These are phyloP conservation scores for Drosophila ironensis DNA, from an alignment of 1,140 invertebrate genomes.

Conservation along the genomic window DNA sequence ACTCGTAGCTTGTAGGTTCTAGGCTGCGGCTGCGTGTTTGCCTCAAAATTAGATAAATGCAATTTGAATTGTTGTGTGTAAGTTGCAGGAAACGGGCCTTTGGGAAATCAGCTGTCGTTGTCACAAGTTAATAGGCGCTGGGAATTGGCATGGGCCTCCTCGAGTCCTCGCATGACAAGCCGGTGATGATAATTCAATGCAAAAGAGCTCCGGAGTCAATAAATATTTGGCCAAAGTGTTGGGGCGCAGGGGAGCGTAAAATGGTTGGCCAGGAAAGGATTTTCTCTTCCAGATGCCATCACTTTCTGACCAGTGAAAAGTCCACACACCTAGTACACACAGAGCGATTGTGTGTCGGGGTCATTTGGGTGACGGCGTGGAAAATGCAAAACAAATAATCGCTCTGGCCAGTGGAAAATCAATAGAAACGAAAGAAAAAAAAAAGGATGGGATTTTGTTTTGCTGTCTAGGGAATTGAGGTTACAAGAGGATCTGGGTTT, in stretches of 20 bases:
- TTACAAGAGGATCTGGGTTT: slow-evolving; percentile 27
- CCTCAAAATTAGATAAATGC: slow-evolving; percentile 74
- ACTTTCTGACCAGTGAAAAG: slow-evolving; percentile 1
- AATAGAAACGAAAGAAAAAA: too few relatives aligned
- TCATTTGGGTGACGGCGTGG: slow-evolving; percentile 55
- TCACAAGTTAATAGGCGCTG: slow-evolving; percentile 70
- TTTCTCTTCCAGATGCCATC: slow-evolving; percentile 15
- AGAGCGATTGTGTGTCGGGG: slow-evolving; percentile 20
- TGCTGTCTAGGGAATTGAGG: slow-evolving; percentile 45
- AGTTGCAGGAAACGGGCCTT: slow-evolving; percentile 57
- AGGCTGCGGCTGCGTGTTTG: slow-evolving; percentile 41
- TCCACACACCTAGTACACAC: not conserved
- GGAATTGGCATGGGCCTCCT: slow-evolving; percentile 41
- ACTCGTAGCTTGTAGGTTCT: slow-evolving; percentile 7
- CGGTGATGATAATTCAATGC: slow-evolving; percentile 63
- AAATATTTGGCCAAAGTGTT: slow-evolving; percentile 49
- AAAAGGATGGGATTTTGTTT: slow-evolving; percentile 34
- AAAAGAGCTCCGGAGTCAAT: slow-evolving; percentile 24
- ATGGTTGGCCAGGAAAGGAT: slow-evolving; percentile 10
- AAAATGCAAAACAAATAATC: slow-evolving; percentile 61
- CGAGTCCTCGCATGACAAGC: not conserved
- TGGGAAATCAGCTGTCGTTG: slow-evolving; percentile 71
- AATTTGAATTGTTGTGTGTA: slow-evolving; percentile 66
- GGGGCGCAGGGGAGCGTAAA: slow-evolving; percentile 28
- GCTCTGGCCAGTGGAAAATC: slow-evolving; percentile 45